Percentiles rank a stretch among this genome's conserved stretches.
Evolutionary conservation across 2,888 invertebrate species (phyloP).

Genomic region (Seira ritae): DNA sequence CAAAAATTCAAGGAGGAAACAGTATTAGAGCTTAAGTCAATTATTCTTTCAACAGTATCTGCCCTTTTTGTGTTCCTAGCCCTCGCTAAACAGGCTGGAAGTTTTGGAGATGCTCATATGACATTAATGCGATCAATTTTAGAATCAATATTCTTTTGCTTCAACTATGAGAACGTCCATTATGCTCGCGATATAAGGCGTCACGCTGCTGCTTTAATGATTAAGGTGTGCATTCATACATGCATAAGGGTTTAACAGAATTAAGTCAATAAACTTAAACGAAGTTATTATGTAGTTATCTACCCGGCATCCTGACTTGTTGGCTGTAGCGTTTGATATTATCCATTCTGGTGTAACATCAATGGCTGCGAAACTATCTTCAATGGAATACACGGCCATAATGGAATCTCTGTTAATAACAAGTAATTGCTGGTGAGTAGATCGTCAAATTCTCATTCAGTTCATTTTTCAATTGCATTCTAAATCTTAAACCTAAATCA

Average conservation of each 20-base stretch:
- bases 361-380: conserved; percentile 47
- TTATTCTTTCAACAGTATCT: conserved; percentile 69
- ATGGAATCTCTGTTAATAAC: conserved; percentile 68
- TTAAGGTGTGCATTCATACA: conserved; percentile 67
- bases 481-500: neutral
- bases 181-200: conserved; percentile 65
- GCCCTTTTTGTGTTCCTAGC: conserved; percentile 69
- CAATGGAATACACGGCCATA: conserved; percentile 65
- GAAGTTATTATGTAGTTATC: conserved; percentile 63
- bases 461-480: neutral
- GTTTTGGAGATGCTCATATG: conserved; percentile 59
- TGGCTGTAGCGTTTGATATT: conserved; percentile 65
- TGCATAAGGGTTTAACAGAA: no score
- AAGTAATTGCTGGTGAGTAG: conserved; percentile 68
- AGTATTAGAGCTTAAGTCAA: conserved; percentile 66
- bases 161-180: conserved; percentile 58
- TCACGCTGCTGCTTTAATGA: conserved; percentile 68
- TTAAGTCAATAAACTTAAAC: conserved; percentile 20
- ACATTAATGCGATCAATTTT: conserved; percentile 67
- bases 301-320: conserved; percentile 59
- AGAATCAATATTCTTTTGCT: conserved; percentile 68
- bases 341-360: conserved; percentile 57
- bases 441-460: neutral
- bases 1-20: conserved; percentile 64
- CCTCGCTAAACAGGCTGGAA: conserved; percentile 56